Evolutionary conservation across 2,113 vertebrate genomes (phyloP).

Genomic region (Oryzias curvinotus): DNA sequence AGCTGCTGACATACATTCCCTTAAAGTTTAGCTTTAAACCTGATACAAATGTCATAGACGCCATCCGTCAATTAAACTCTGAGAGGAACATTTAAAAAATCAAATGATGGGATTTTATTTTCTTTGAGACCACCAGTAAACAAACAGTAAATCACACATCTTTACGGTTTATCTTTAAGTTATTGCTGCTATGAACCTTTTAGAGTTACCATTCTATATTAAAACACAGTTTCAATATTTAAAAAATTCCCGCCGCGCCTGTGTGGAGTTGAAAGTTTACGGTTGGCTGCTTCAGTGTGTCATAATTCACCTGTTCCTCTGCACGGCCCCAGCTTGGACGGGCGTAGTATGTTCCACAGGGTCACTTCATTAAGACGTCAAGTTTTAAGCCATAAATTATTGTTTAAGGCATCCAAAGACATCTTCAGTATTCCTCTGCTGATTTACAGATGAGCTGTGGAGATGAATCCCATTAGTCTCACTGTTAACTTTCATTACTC

Average conservation of each 20-base stretch:
- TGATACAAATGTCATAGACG: too few relatives aligned
- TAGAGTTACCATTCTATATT: too few relatives aligned
- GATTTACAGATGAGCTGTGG: constrained; percentile 31
- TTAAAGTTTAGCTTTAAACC: too few relatives aligned
- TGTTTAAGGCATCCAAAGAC: constrained; percentile 59
- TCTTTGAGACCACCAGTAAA: not conserved
- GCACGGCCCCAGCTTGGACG: constrained; percentile 43
- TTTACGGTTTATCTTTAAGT: not conserved
- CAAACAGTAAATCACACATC: not conserved
- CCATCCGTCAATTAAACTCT: not conserved
- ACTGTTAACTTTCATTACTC: constrained; percentile 27
- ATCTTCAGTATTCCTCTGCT: constrained; percentile 26
- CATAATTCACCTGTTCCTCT: constrained; percentile 6
- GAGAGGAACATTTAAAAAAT: not conserved
- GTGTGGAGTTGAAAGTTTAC: too few relatives aligned
- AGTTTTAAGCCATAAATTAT: constrained; percentile 65
- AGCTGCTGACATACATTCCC: too few relatives aligned
- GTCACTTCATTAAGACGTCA: constrained; percentile 68
- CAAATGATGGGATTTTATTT: not conserved
- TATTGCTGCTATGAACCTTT: too few relatives aligned
- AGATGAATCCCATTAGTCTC: constrained; percentile 44
- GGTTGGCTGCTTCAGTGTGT: too few relatives aligned
- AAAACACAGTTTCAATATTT: too few relatives aligned
- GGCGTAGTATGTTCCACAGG: constrained; percentile 55
- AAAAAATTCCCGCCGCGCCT: too few relatives aligned